These are phyloP conservation scores for Pyrrhosoma nymphula DNA, from an alignment of 2,888 invertebrate genomes.

Conservation along the genomic window DNA sequence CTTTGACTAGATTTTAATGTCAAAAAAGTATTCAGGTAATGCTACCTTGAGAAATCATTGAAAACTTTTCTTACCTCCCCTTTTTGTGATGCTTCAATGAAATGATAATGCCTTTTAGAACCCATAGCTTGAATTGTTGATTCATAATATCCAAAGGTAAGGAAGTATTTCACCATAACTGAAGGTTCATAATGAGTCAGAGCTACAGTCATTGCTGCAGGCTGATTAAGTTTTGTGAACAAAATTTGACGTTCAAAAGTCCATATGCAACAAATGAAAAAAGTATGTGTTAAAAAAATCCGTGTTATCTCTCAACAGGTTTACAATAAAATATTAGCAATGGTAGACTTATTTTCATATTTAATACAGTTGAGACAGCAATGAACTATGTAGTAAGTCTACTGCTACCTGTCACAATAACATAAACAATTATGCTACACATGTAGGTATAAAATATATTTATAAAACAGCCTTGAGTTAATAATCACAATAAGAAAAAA, in stretches of 20 bases:
- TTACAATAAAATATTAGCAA: neutral
- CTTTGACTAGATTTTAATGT: neutral
- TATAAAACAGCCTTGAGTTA: slow-evolving; percentile 6
- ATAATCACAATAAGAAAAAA: neutral
- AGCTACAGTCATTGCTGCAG: slow-evolving; percentile 69
- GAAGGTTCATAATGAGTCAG: slow-evolving; percentile 77
- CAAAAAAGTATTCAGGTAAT: neutral
- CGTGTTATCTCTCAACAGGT: neutral
- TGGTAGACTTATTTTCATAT: neutral
- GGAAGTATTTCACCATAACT: slow-evolving; percentile 75
- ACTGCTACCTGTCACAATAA: neutral
- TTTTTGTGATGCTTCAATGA: slow-evolving; percentile 75
- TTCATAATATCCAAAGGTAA: slow-evolving; percentile 79
- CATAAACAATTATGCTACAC: neutral
- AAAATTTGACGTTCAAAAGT: neutral
- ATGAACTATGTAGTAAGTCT: neutral
- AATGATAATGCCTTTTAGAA: slow-evolving; percentile 77
- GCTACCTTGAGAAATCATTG: slow-evolving; percentile 74
- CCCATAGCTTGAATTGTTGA: slow-evolving; percentile 78
- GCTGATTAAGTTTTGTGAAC: slow-evolving; percentile 63
- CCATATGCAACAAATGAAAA: slow-evolving; percentile 4
- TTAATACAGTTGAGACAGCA: slow-evolving; percentile 10
- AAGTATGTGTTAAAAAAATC: neutral
- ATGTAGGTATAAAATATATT: neutral
- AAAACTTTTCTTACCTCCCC: slow-evolving; percentile 76